Evolutionary conservation across 2,888 invertebrate species (phyloP), one percentile per base, ranked within the genome.

Genomic region (Hermaeophaga mercurialis): DNA sequence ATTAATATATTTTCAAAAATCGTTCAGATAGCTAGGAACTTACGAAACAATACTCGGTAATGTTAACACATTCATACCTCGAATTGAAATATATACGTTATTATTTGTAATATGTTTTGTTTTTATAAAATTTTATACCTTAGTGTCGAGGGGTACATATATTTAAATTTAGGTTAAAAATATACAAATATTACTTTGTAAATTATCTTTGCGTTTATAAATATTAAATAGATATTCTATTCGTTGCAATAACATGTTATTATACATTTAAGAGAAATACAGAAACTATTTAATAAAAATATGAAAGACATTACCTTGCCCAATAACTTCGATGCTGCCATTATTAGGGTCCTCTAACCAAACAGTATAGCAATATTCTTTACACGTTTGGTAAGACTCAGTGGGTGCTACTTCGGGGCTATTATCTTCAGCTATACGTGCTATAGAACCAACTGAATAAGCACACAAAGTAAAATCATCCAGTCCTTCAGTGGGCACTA

Each of bases 341-440:
- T 87, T 87, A 8, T 80, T 83, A 6, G 77, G 75, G 66, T 86
- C 84, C 63, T 85, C 83, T 64, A 82, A 80, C 88, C 88, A 90
- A 1, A 89, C 77, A 0, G 90, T 85, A 72, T 86, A 91, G 70
- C 91, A 91, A 64, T 78, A 75, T n/a, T 85, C 83, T 12, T 68
- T 78, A 58, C 84, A 84, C 22, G 79, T 77, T 62, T 81, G 80
- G 19, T 80, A 77, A 0, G 72, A 74, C 3, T 70, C 66, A n/a
- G 79, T 59, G n/a, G 65, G 62, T 8, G 60, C 59, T 22, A 64
- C 55, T 45, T 69, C 80, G 2, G 62, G 63, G 18, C 55, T 64
- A 12, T 67, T 72, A 63, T 74, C 72, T 54, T 75, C 74, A 19
- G 58, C 62, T 36, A 72, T 65, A 46, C 70, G 72, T 26, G 71